These are phyloP conservation scores for Molossus alvarezi DNA, from an alignment of 2,797 vertebrate species.

Conservation along the genomic window DNA sequence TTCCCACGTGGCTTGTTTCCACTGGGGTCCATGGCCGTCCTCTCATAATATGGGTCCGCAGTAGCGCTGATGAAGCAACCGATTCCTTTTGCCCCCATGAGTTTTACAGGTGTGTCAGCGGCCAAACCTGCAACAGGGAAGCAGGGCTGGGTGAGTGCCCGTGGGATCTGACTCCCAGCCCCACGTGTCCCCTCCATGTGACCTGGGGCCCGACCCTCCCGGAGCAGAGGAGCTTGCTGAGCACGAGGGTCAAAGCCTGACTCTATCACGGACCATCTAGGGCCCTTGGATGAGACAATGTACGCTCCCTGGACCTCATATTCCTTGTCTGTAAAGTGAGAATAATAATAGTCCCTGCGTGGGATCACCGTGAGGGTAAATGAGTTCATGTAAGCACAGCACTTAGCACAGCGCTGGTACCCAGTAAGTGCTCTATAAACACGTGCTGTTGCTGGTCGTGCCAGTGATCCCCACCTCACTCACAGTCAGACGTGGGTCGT, in stretches of 20 bases:
- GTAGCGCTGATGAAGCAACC: neutral
- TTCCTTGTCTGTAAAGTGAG: neutral
- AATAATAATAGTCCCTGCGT: neutral
- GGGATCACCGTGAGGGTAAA: neutral
- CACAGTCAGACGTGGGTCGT: neutral
- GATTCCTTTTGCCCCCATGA: neutral
- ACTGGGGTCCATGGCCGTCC: neutral
- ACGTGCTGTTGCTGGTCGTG: neutral
- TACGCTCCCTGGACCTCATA: neutral
- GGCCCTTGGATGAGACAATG: no score
- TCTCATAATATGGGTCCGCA: neutral
- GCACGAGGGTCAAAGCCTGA: neutral
- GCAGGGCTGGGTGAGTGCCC: no score
- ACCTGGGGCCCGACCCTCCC: neutral
- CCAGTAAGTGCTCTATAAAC: neutral
- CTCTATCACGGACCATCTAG: neutral
- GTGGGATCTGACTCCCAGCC: neutral
- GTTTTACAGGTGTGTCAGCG: no score
- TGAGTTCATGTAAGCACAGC: neutral
- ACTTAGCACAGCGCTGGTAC: neutral
- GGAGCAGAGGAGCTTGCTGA: neutral
- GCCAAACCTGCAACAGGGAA: neutral
- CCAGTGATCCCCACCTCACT: neutral
- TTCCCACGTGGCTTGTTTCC: neutral
- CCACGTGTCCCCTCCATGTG: no score